Evolutionary conservation across 2,797 vertebrate species (phyloP).

Genomic region (Hephaestus fuliginosus): DNA sequence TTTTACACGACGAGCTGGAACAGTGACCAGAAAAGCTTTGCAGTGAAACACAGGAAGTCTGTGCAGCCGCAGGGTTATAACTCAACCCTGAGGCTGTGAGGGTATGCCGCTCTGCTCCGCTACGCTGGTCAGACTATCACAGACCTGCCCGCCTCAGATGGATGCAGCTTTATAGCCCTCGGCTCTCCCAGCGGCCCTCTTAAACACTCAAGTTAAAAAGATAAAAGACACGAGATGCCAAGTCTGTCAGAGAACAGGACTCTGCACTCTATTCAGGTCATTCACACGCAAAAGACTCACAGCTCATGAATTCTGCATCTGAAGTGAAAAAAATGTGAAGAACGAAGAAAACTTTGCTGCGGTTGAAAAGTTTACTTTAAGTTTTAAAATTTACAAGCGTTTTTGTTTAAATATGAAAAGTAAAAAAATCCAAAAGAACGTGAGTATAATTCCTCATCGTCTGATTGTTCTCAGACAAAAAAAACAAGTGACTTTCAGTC

Average conservation of each 20-base stretch:
- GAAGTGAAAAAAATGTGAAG: slow-evolving; percentile 34
- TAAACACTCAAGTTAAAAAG: slow-evolving; percentile 81
- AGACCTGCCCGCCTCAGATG: slow-evolving; percentile 71
- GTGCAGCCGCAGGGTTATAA: slow-evolving; percentile 77
- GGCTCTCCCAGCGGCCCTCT: slow-evolving; percentile 77
- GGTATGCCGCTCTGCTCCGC: slow-evolving; percentile 62
- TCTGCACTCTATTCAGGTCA: slow-evolving; percentile 54
- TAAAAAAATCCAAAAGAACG: not conserved
- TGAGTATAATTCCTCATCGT: slow-evolving; percentile 1
- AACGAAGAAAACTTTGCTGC: slow-evolving; percentile 21
- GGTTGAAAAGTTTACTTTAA: slow-evolving; percentile 16
- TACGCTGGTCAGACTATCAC: slow-evolving; percentile 69
- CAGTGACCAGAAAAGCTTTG: slow-evolving; percentile 42
- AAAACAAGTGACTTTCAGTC: slow-evolving; percentile 37
- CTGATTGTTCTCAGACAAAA: slow-evolving; percentile 34
- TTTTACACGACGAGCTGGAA: slow-evolving; percentile 58
- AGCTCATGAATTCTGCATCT: slow-evolving; percentile 67
- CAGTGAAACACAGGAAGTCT: slow-evolving; percentile 77
- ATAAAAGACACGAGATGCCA: slow-evolving; percentile 81
- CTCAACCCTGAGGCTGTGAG: slow-evolving; percentile 71
- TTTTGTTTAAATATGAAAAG: slow-evolving; percentile 22
- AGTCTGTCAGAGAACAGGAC: slow-evolving; percentile 66
- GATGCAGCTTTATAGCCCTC: slow-evolving; percentile 75
- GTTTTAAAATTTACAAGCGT: not conserved
- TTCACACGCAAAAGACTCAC: slow-evolving; percentile 63